A percentile compares a stretch with the other conserved stretches of the same genome.
Conservation (phyloP, 2,113 vertebrate genomes). For the Microtus oregoni region DNA sequence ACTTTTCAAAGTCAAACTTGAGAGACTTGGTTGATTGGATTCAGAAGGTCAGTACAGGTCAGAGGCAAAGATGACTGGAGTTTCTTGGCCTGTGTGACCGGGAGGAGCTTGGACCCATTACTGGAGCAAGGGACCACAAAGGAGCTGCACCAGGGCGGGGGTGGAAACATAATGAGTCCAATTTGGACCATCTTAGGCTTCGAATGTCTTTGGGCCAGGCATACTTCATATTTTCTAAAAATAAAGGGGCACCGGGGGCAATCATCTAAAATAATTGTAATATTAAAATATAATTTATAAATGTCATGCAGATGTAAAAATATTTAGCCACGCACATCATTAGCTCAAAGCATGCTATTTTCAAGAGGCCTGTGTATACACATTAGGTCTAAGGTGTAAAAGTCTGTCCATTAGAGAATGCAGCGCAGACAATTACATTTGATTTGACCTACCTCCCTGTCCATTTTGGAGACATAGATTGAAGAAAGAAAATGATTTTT, state of each 20-base stretch:
- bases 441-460: conserved; percentile 74
- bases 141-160: conserved; percentile 67
- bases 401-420: conserved; percentile 76
- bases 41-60: conserved; percentile 57
- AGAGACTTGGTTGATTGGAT: conserved; percentile 65
- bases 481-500: conserved; percentile 69
- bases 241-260: conserved; percentile 78
- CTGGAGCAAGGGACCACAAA: conserved; percentile 59
- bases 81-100: conserved; percentile 53
- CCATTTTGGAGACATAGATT: conserved; percentile 60
- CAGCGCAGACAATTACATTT: conserved; percentile 67
- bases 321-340: conserved; percentile 79
- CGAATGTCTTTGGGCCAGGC: conserved; percentile 74
- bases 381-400: conserved; percentile 78
- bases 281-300: conserved; percentile 84
- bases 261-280: conserved; percentile 83
- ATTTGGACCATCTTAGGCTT: conserved; percentile 75
- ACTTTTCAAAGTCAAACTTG: conserved; percentile 78
- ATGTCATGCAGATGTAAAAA: conserved; percentile 81
- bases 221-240: conserved; percentile 75
- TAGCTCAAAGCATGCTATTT: conserved; percentile 80
- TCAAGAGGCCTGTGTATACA: conserved; percentile 70
- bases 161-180: conserved; percentile 74
- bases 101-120: conserved; percentile 78
- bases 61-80: conserved; percentile 62